Base-by-base conservation (phyloP, 2,888 invertebrate species). In the Rhagonycha fulva region DNA sequence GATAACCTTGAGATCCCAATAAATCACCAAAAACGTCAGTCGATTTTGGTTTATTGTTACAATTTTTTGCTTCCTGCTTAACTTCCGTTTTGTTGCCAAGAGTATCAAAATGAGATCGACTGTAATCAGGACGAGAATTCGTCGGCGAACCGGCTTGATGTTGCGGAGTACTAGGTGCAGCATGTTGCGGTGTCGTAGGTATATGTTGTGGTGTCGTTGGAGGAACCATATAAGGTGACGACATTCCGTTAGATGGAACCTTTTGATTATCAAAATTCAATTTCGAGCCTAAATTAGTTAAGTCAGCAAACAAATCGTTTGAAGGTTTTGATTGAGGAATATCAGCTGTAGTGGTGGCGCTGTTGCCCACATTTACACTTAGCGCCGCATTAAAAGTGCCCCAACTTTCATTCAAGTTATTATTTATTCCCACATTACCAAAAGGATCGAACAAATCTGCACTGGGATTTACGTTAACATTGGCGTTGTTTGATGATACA, bases 1-100 rank as follows among this genome's bases (percentile, higher is more conserved):
- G 93, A 85, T 97, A 97, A 0, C 96, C 96, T 85, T 97, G 97
- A 81, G 94, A 95, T 12, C 97, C 98, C 10, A 98, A 89, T 14
- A 98, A 89, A 87, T 98, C 98, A 19, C 95, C 97, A 88, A 98
- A 98, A 26, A 96, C 94, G 85, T 97, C 95, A 9, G 88, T 89
- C 0, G 90, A 85, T 82, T 90, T 90, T 80, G 88, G 88, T 0
- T 87, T 85, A 80, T 88, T 23, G 26, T 24, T 66, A 12, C 47
- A n/a, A 75, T 23, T 81, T 68, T 66, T 80, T 67, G 28, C 81
- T 81, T 32, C 82, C 62, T 76, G 83, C 81, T 79, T 80, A 86
- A 11, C 71, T 14, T 72, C 76, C 26, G 79, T 80, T 70, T 72
- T 78, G 73, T 62, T 75, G 9, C 19, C 72, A 4, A 75, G 72